Evolutionary conservation across 1,140 invertebrate species (phyloP).

Genomic region (Lepidurus packardi): DNA sequence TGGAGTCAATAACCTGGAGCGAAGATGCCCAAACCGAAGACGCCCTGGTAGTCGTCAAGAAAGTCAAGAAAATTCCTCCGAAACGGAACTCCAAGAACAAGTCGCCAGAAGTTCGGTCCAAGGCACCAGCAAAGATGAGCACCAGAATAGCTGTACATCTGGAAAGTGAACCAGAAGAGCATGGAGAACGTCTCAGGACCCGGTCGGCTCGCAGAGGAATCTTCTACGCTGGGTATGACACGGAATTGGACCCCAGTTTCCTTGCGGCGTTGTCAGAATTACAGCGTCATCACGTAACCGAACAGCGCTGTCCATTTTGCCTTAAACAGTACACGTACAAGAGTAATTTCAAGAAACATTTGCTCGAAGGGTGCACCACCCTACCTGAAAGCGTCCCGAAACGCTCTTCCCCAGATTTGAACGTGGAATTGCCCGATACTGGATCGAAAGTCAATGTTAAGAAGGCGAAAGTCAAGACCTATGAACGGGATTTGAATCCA

Average conservation of each 20-base stretch:
- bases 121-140: neutral
- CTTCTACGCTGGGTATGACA: neutral
- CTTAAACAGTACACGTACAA: constrained; percentile 31
- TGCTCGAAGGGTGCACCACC: constrained; percentile 31
- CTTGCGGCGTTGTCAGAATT: constrained; percentile 28
- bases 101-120: neutral
- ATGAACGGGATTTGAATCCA: neutral
- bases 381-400: neutral
- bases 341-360: constrained; percentile 33
- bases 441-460: neutral
- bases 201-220: neutral
- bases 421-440: neutral
- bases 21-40: neutral
- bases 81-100: neutral
- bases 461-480: neutral
- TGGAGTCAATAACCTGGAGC: neutral
- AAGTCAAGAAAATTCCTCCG: neutral
- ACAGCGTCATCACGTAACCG: constrained; percentile 28
- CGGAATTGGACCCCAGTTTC: constrained; percentile 33
- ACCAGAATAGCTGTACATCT: neutral
- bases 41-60: neutral
- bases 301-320: constrained; percentile 34
- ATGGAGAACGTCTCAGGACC: neutral
- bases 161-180: neutral
- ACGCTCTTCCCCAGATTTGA: neutral